phyloP scores from a whole-genome alignment of 2,797 vertebrate genomes.

The Falco berigora region DNA sequence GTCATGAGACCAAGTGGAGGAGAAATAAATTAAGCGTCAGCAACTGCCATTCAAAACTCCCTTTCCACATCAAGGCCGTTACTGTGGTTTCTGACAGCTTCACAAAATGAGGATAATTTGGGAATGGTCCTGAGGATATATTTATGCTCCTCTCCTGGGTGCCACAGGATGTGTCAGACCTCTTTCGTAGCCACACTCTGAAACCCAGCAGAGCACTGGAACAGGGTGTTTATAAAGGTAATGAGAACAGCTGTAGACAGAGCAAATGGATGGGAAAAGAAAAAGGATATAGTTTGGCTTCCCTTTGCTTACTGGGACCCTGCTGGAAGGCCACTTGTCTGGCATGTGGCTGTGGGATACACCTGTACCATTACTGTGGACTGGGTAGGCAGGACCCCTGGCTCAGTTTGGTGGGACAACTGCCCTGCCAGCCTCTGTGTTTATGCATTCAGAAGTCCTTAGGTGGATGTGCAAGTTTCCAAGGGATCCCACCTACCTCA shows the following conservation, averaged over 20 bases:
- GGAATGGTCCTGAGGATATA: not conserved
- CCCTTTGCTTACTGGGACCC: not conserved
- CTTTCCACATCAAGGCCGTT: not conserved
- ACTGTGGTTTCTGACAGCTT: not conserved
- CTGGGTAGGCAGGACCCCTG: not conserved
- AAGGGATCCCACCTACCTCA: not conserved
- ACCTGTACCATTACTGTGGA: fast-evolving
- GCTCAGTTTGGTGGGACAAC: not conserved
- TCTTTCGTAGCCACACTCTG: not conserved
- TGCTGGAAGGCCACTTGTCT: not conserved
- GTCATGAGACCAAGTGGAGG: not conserved
- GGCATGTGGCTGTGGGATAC: not conserved
- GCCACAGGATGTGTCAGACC: not conserved
- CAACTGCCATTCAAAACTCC: constrained; percentile 31
- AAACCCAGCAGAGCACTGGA: not conserved
- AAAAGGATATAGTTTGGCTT: not conserved
- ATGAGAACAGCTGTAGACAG: not conserved
- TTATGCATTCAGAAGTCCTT: not conserved
- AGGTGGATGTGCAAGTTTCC: not conserved
- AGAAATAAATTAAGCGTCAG: constrained; percentile 49
- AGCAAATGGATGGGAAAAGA: not conserved
- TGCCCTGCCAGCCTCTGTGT: not conserved
- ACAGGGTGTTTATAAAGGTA: not conserved
- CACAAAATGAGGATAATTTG: not conserved
- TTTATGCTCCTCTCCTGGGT: not conserved